Evolutionary conservation across 92 coral and sea anemone genomes (phyloP).

Genomic region (Heliopora coerulea): DNA sequence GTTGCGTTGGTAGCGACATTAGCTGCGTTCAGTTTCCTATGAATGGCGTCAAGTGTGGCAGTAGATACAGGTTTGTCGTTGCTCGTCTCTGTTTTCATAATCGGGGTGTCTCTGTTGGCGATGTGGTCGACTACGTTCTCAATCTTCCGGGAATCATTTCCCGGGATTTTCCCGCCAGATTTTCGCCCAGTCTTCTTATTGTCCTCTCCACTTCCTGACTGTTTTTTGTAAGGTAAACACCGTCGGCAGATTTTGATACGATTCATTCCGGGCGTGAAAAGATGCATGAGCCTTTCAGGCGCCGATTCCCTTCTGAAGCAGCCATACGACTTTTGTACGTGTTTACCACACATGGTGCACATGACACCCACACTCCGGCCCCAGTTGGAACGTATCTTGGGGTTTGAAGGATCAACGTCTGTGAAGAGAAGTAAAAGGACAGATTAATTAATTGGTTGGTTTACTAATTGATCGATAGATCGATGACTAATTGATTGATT

Average conservation of each 20-base stretch:
- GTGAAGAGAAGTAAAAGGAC: not conserved
- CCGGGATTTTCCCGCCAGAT: slow-evolving; percentile 48
- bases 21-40: slow-evolving; percentile 14
- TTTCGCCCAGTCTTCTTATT: slow-evolving; percentile 43
- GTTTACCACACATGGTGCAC: slow-evolving; percentile 77
- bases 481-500: too few species aligned
- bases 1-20: not conserved
- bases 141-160: slow-evolving; percentile 58
- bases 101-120: too few species aligned
- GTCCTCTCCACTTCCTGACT: slow-evolving; percentile 49
- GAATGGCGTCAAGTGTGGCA: slow-evolving; percentile 27
- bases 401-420: slow-evolving; percentile 58
- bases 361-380: slow-evolving; percentile 75
- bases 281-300: slow-evolving; percentile 77
- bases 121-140: too few species aligned
- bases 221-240: slow-evolving; percentile 96
- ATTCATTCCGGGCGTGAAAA: slow-evolving; percentile 73
- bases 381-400: slow-evolving; percentile 50
- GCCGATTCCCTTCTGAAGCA: slow-evolving; percentile 88
- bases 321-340: slow-evolving; percentile 94
- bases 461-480: too few species aligned
- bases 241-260: slow-evolving; percentile 91
- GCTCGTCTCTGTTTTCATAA: too few species aligned
- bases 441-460: too few species aligned
- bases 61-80: slow-evolving; percentile 39